These are phyloP conservation scores for Unio pictorum DNA, from an alignment of 2,888 invertebrate species.

Conservation along the genomic window DNA sequence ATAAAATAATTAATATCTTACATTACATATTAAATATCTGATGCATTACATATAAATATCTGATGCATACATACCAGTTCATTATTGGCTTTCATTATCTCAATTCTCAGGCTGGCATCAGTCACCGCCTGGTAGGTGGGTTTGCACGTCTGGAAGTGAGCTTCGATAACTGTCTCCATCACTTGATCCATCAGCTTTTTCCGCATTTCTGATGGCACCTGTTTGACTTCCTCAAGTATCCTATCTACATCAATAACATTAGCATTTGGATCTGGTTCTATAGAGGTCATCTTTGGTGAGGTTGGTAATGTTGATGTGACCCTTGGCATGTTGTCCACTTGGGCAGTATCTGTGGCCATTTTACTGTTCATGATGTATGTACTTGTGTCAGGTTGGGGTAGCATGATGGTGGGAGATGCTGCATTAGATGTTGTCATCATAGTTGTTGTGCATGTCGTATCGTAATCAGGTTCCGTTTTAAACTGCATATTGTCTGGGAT, in stretches of 20 bases:
- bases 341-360: background rate
- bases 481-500: slow-evolving; percentile 1
- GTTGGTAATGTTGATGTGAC: background rate
- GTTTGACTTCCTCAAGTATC: slow-evolving; percentile 50
- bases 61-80: slow-evolving; percentile 33
- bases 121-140: slow-evolving; percentile 88
- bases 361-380: slow-evolving; percentile 1
- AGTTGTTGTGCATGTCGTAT: slow-evolving; percentile 4
- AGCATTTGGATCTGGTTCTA: slow-evolving; percentile 30
- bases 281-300: slow-evolving; percentile 3
- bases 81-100: slow-evolving; percentile 30
- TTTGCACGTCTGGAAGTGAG: slow-evolving; percentile 96
- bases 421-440: slow-evolving; percentile 15
- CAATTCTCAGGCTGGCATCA: slow-evolving; percentile 52
- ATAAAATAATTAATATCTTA: background rate
- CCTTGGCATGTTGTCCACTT: slow-evolving; percentile 3
- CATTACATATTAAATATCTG: background rate
- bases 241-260: slow-evolving; percentile 40
- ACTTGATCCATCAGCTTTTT: slow-evolving; percentile 71
- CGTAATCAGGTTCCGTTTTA: background rate
- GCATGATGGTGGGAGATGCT: background rate
- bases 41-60: background rate
- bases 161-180: slow-evolving; percentile 88
- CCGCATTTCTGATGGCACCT: slow-evolving; percentile 47
- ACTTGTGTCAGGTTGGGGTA: slow-evolving; percentile 8